Percentiles rank a stretch among this genome's conserved stretches.
Conservation (phyloP, 2,888 invertebrate species). For the Phoronis australis region DNA sequence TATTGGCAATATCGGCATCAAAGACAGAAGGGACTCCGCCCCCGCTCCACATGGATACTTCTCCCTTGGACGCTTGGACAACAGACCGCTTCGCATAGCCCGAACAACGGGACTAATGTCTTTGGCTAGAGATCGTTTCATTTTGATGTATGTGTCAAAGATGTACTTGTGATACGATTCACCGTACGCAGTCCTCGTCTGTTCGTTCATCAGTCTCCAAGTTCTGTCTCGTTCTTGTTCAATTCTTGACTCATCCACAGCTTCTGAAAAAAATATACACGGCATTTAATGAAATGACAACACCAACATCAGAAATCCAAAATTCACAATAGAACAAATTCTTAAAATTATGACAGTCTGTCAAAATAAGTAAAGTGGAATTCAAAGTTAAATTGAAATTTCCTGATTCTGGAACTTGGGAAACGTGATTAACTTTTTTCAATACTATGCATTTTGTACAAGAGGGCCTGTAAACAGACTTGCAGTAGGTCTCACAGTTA, state of each 20-base stretch:
- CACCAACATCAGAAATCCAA: too few species aligned
- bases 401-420: too few species aligned
- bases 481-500: too few species aligned
- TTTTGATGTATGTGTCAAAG: slow-evolving; percentile 26
- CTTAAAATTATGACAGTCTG: too few species aligned
- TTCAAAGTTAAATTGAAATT: too few species aligned
- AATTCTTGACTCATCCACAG: slow-evolving; percentile 27
- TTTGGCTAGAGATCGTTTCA: slow-evolving; percentile 22
- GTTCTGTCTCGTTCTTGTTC: slow-evolving; percentile 27
- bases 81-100: slow-evolving; percentile 38
- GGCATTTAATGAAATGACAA: too few species aligned
- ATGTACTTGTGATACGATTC: slow-evolving; percentile 32
- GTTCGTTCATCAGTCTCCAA: slow-evolving; percentile 35
- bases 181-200: slow-evolving; percentile 32
- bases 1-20: slow-evolving; percentile 36
- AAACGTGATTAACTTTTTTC: too few species aligned
- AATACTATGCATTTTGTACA: too few species aligned
- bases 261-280: slow-evolving; percentile 26
- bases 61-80: slow-evolving; percentile 39
- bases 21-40: slow-evolving; percentile 31
- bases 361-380: too few species aligned
- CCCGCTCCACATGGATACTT: slow-evolving; percentile 41
- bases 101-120: slow-evolving; percentile 43
- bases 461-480: too few species aligned
- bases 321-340: too few species aligned